These are phyloP conservation scores for Rallus limicola DNA, from an alignment of 2,113 vertebrate genomes.

Conservation along the genomic window DNA sequence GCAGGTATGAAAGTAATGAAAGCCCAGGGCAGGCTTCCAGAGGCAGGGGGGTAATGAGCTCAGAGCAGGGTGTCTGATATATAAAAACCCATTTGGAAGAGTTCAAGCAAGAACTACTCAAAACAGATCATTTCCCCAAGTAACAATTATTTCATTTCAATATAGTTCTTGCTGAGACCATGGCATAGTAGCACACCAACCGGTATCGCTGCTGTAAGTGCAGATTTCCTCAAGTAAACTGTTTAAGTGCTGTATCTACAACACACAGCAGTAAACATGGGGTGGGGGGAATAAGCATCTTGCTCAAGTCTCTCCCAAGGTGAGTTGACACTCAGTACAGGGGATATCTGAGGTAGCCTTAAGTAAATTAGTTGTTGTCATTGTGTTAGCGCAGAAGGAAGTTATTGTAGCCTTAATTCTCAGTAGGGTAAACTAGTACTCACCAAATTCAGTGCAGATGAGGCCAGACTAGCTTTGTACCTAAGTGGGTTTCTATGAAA, in stretches of 20 bases:
- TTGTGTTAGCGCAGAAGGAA: not conserved
- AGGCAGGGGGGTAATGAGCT: not conserved
- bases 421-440: not conserved
- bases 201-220: not conserved
- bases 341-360: not conserved
- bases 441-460: rapidly evolving
- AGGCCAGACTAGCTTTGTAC: not conserved
- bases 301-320: not conserved
- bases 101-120: not conserved
- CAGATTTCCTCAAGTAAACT: not conserved
- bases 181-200: not conserved
- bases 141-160: not conserved
- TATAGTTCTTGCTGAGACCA: not conserved
- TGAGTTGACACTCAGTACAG: rapidly evolving
- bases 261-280: not conserved
- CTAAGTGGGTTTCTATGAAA: not conserved
- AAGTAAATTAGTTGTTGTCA: not conserved
- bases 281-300: not conserved
- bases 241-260: not conserved
- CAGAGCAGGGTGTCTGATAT: not conserved
- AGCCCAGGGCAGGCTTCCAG: not conserved
- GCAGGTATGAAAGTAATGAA: not conserved
- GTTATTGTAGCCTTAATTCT: not conserved
- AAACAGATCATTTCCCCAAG: not conserved
- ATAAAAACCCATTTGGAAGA: not conserved